Conservation (phyloP, 2,888 invertebrate species). For the Cosmopolites sordidus region DNA sequence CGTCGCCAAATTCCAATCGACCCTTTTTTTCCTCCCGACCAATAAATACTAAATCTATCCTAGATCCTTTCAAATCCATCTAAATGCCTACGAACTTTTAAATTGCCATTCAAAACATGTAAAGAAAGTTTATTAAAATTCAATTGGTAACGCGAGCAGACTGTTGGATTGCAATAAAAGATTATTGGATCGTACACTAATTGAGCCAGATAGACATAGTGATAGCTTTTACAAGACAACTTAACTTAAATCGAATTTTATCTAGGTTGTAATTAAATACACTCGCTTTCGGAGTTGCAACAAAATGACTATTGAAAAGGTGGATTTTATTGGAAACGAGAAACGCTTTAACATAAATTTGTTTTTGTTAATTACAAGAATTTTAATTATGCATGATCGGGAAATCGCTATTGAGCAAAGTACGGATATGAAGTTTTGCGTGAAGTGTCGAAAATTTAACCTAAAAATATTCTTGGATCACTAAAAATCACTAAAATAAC, state of each 20-base stretch:
- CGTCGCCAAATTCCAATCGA: too few relatives aligned
- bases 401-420: too few relatives aligned
- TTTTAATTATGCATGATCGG: too few relatives aligned
- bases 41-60: not conserved
- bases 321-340: too few relatives aligned
- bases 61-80: constrained; percentile 5
- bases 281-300: constrained; percentile 3
- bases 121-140: constrained; percentile 17
- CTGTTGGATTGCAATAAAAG: constrained; percentile 20
- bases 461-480: too few relatives aligned
- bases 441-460: too few relatives aligned
- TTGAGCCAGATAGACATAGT: constrained; percentile 18
- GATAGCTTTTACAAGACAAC: constrained; percentile 18
- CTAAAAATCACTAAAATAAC: too few relatives aligned
- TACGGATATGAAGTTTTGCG: too few relatives aligned
- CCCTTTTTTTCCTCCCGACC: not conserved
- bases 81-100: constrained; percentile 11
- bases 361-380: too few relatives aligned
- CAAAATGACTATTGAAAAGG: too few relatives aligned
- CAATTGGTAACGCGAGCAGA: constrained; percentile 17
- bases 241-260: constrained; percentile 12
- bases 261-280: constrained; percentile 13
- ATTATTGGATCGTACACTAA: constrained; percentile 18
- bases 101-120: constrained; percentile 23
- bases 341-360: too few relatives aligned